phyloP scores from a whole-genome alignment of 2,797 vertebrate genomes.

The Pangasius djambal region DNA sequence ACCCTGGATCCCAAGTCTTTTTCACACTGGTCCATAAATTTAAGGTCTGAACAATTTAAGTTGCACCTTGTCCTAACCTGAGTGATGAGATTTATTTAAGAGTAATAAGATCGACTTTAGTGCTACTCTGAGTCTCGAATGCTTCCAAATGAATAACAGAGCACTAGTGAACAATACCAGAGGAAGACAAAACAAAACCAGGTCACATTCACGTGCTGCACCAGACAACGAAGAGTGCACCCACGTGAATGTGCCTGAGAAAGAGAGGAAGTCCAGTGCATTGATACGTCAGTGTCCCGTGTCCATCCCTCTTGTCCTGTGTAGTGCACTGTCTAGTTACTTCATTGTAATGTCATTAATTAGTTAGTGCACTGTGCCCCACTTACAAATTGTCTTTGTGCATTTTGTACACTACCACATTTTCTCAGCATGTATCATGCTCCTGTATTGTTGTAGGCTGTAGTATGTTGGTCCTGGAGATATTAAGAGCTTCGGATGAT shows the following conservation, averaged over 20 bases:
- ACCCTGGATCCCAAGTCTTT: neutral
- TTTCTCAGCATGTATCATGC: neutral
- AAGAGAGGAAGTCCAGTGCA: neutral
- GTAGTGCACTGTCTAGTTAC: neutral
- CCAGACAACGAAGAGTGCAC: neutral
- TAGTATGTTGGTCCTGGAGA: no score
- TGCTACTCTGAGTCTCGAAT: neutral
- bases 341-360: neutral
- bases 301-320: neutral
- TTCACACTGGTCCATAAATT: neutral
- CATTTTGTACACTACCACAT: neutral
- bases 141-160: neutral
- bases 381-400: neutral
- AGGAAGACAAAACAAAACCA: neutral
- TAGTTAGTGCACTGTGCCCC: neutral
- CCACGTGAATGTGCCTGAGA: neutral
- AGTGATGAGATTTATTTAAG: neutral
- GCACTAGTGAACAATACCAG: no score
- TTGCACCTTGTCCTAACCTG: neutral
- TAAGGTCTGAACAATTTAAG: neutral
- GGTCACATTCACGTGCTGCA: neutral
- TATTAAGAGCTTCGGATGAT: neutral
- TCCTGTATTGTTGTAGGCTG: neutral
- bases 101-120: neutral
- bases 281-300: neutral